Conservation (phyloP, 2,113 vertebrate species). For the Uria aalge region DNA sequence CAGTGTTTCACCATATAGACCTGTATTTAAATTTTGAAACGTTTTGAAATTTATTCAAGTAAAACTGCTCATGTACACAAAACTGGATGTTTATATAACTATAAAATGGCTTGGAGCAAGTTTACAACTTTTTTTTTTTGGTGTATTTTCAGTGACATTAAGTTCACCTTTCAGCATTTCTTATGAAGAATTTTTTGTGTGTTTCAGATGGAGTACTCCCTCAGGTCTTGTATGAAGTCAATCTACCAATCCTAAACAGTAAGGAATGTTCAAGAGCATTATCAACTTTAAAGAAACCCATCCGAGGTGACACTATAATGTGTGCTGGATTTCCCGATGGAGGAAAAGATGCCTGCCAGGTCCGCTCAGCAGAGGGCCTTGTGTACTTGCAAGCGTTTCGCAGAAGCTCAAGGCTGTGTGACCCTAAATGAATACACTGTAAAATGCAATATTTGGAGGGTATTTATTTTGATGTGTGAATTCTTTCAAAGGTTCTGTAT, state of each 20-base stretch:
- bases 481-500: background rate
- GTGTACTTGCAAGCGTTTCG: background rate
- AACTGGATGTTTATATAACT: background rate
- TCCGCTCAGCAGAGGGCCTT: slow-evolving; percentile 17
- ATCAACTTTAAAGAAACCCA: slow-evolving; percentile 64
- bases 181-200: background rate
- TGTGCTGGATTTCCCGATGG: slow-evolving; percentile 87
- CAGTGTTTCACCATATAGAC: background rate
- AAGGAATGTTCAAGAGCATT: slow-evolving; percentile 76
- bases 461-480: background rate
- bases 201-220: slow-evolving; percentile 78
- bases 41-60: background rate
- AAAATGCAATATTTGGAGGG: background rate
- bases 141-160: background rate
- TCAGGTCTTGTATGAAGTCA: slow-evolving; percentile 77
- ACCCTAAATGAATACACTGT: background rate
- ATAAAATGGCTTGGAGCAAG: background rate
- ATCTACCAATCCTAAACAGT: slow-evolving; percentile 78
- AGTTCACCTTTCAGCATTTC: background rate
- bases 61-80: background rate
- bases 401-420: background rate
- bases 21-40: background rate
- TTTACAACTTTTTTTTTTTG: background rate
- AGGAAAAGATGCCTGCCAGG: slow-evolving; percentile 87
- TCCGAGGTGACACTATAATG: slow-evolving; percentile 71